Evolutionary conservation across 2,888 invertebrate genomes (phyloP), one percentile per base, ranked within the genome.

Genomic region (Drosophila koepferae): DNA sequence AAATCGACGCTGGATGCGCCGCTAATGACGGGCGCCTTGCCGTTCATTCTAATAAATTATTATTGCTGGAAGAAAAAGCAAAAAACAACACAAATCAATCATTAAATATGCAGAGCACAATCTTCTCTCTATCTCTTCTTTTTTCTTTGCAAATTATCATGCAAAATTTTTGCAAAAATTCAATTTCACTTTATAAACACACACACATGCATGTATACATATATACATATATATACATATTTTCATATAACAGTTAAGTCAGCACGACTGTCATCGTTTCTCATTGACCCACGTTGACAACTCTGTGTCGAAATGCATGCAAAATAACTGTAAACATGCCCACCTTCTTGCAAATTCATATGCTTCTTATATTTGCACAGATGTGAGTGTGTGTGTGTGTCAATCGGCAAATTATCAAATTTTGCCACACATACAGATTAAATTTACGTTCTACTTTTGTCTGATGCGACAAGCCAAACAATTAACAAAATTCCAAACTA

Each of bases 401-500:
- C 38, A 40, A 7, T 41, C 12, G n/a, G 28, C 34, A 41, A 18
- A 43, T 31, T 73, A 77, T 53, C 60, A 60, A 60, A 58, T 53
- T 60, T 59, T 76, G 62, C 71, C 68, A 81, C 74, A 74, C 63
- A 77, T 36, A 62, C 55, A 41, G n/a, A 31, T 41, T 28, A 8
- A 56, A 51, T 49, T 58, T 18, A 41, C 23, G 46, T 67, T 74
- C 69, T 68, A 48, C 44, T 18, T 71, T 31, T 41, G 46, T 49
- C 38, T 34, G 14, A 46, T 51, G 28, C 20, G n/a, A 71, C 53
- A 23, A 41, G 23, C 66, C 54, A 56, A 16, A 63, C 56, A 82
- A 80, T 87, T 82, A 87, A 74, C 53, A 72, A 77, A 85, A 85
- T 80, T 80, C 77, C 77, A 85, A 82, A 44, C 74, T 73, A 85